A percentile compares a stretch with the other conserved stretches of the same genome.
Conservation (phyloP, 1,140 invertebrate species). For the Cherax destructor region DNA sequence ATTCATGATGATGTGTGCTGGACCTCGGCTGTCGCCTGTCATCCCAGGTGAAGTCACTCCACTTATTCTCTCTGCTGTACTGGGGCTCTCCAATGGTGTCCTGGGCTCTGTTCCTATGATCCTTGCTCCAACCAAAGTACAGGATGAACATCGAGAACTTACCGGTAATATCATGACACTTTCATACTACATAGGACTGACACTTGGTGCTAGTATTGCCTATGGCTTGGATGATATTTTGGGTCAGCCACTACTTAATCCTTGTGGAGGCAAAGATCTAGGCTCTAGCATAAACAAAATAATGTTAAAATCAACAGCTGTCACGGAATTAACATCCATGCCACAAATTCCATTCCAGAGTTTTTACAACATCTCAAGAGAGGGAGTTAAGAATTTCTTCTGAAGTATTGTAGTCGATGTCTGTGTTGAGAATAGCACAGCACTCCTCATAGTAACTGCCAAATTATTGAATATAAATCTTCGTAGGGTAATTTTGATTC, state of each 20-base stretch:
- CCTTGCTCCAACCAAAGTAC: constrained; percentile 87
- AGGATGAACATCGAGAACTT: constrained; percentile 85
- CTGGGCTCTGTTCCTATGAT: constrained; percentile 94
- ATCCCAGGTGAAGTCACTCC: constrained; percentile 79
- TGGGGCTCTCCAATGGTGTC: constrained; percentile 90
- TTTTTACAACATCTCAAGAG: background rate
- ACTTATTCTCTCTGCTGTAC: constrained; percentile 79
- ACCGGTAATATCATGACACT: constrained; percentile 94
- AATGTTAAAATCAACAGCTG: background rate
- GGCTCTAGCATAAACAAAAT: background rate
- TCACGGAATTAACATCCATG: background rate
- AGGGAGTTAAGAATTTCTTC: background rate
- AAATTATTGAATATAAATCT: background rate
- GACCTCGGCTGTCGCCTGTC: constrained; percentile 83
- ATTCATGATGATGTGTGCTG: constrained; percentile 86
- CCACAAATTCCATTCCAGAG: background rate
- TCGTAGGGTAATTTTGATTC: background rate
- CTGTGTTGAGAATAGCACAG: background rate
- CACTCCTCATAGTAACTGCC: background rate
- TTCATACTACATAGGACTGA: constrained; percentile 90
- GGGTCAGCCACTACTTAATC: constrained; percentile 76
- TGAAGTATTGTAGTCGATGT: background rate
- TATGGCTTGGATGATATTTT: constrained; percentile 87
- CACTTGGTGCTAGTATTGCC: constrained; percentile 87
- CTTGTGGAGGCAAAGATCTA: background rate